Percentiles rank a stretch among this genome's conserved stretches.
These are phyloP conservation scores for Drosophila quasianomalipes DNA, from an alignment of 2,888 invertebrate species.

Conservation along the genomic window DNA sequence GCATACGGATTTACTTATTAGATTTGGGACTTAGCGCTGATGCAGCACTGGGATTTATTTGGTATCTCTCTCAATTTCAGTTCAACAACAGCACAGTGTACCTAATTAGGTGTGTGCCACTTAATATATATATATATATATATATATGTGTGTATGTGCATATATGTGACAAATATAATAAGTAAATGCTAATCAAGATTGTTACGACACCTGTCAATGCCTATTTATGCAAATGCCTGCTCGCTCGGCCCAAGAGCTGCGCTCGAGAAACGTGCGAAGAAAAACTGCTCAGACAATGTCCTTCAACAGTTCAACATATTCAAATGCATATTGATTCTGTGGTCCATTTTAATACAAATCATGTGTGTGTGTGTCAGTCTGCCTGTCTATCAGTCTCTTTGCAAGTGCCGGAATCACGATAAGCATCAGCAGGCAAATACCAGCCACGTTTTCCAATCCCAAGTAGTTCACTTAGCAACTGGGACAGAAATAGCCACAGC, in stretches of 20 bases:
- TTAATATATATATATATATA: conserved; percentile 44
- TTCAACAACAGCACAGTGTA: conserved; percentile 27
- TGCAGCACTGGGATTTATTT: conserved; percentile 71
- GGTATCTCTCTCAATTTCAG: conserved; percentile 39
- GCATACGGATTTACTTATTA: conserved; percentile 73
- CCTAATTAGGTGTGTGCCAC: conserved; percentile 72
- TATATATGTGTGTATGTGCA: conserved; percentile 22
- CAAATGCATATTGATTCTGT: conserved; percentile 80
- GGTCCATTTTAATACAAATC: conserved; percentile 48
- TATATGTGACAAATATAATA: conserved; percentile 12
- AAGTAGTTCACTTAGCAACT: conserved; percentile 51
- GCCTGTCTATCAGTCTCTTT: conserved; percentile 44
- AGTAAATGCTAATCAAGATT: conserved; percentile 20
- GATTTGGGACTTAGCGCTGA: conserved; percentile 80
- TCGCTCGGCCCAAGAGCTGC: conserved; percentile 9
- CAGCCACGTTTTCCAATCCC: conserved; percentile 23
- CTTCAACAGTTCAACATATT: conserved; percentile 56
- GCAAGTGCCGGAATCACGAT: conserved; percentile 76
- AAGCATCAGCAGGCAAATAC: conserved; percentile 70
- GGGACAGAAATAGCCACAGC: conserved; percentile 23
- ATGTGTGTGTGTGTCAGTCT: conserved; percentile 7
- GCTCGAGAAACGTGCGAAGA: conserved; percentile 57
- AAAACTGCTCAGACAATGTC: conserved; percentile 32
- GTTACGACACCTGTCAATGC: conserved; percentile 58
- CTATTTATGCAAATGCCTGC: conserved; percentile 65